Evolutionary conservation across 2,797 vertebrate genomes (phyloP).

Genomic region (Phataginus tetradactyla): DNA sequence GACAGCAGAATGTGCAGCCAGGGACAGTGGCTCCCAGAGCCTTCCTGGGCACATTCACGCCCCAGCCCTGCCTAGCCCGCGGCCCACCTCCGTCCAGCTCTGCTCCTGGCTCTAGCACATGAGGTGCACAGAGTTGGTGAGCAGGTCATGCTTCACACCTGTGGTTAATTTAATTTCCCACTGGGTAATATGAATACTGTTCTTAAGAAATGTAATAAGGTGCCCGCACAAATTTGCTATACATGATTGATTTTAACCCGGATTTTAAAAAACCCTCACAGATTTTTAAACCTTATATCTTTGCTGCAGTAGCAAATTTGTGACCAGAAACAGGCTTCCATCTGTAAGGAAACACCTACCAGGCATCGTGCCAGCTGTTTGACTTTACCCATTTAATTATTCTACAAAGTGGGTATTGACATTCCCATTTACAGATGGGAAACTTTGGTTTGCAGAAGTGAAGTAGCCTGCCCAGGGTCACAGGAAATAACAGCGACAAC

Average conservation of each 20-base stretch:
- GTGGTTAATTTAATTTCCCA: background rate
- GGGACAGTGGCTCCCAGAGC: too few species aligned
- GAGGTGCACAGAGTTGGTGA: background rate
- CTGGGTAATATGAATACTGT: background rate
- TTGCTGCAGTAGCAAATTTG: background rate
- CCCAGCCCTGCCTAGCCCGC: background rate
- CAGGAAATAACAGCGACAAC: background rate
- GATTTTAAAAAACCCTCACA: background rate
- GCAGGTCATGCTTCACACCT: background rate
- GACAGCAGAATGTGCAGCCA: background rate
- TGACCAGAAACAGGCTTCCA: background rate
- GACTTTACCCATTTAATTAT: background rate
- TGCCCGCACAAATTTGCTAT: background rate
- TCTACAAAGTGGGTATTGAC: background rate
- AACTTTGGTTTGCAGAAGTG: background rate
- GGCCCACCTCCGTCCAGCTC: background rate
- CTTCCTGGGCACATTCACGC: background rate
- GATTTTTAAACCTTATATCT: background rate
- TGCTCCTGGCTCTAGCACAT: background rate
- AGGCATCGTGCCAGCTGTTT: background rate
- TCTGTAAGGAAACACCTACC: background rate
- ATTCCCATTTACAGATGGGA: background rate
- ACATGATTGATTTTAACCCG: background rate
- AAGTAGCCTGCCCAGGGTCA: background rate
- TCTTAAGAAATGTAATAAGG: background rate